phyloP scores from a whole-genome alignment of 2,113 vertebrate genomes.

The Heteronetta atricapilla region DNA sequence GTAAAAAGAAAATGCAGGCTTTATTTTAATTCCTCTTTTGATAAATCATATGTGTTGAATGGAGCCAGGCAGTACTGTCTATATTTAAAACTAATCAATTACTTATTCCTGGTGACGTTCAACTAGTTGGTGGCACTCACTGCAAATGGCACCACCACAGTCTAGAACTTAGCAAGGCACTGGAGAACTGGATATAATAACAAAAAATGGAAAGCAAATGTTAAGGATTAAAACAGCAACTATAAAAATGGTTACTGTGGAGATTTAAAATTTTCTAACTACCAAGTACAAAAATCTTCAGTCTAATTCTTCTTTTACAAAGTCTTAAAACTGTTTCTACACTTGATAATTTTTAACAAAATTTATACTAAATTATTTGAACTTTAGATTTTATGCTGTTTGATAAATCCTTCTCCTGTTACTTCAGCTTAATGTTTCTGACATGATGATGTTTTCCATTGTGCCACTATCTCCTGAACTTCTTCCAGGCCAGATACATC shows the following conservation, averaged over 20 bases:
- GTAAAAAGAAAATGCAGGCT: background rate
- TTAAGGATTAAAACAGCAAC: background rate
- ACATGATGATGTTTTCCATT: background rate
- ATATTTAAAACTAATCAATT: background rate
- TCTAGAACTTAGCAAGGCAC: background rate
- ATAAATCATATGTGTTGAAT: background rate
- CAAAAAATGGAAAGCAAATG: background rate
- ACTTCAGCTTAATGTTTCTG: background rate
- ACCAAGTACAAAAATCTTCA: background rate
- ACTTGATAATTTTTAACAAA: background rate
- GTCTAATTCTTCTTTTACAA: background rate
- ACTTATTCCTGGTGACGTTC: background rate
- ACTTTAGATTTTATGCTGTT: background rate
- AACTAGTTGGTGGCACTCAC: background rate
- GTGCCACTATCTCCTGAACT: background rate
- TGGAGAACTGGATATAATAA: background rate
- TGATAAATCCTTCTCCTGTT: background rate
- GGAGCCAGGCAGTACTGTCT: background rate
- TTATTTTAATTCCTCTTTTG: background rate
- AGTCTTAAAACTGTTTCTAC: background rate
- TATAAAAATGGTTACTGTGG: background rate
- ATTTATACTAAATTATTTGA: background rate
- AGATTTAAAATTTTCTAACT: background rate
- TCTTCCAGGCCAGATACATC: background rate
- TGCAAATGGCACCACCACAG: background rate